phyloP scores from a whole-genome alignment of 2,113 vertebrate species.

The Dendropsophus ebraccatus region DNA sequence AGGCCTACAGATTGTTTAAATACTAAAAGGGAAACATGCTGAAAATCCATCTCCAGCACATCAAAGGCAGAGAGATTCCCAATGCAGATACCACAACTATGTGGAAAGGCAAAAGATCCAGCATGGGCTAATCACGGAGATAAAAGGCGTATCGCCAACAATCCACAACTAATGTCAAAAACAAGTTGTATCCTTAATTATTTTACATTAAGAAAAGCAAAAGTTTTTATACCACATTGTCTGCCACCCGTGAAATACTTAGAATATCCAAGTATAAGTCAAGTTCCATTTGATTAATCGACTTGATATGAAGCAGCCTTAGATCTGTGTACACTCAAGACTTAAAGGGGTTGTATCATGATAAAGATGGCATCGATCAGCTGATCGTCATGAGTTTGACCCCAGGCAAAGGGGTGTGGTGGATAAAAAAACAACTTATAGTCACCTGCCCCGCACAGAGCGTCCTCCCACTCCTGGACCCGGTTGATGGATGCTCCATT shows the following conservation, averaged over 20 bases:
- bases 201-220: constrained; percentile 13
- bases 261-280: neutral
- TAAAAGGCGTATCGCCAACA: constrained; percentile 20
- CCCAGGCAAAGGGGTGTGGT: too few relatives aligned
- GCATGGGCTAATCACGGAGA: constrained; percentile 2
- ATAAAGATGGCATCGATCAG: neutral
- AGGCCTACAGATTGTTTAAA: constrained; percentile 43
- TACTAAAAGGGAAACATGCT: constrained; percentile 32
- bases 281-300: neutral
- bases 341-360: neutral
- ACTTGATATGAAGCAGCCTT: neutral
- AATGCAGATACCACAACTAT: constrained; percentile 44
- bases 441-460: too few relatives aligned
- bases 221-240: neutral
- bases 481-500: too few relatives aligned
- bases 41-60: constrained; percentile 31
- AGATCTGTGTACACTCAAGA: neutral
- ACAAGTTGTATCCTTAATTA: neutral
- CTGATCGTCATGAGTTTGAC: neutral
- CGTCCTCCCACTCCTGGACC: too few relatives aligned
- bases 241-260: neutral
- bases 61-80: constrained; percentile 55
- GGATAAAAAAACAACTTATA: too few relatives aligned
- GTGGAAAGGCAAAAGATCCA: constrained; percentile 29
- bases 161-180: constrained; percentile 31